Evolutionary conservation across 2,888 invertebrate species (phyloP), one percentile per base, ranked within the genome.

Genomic region (Drosophila bunnanda): DNA sequence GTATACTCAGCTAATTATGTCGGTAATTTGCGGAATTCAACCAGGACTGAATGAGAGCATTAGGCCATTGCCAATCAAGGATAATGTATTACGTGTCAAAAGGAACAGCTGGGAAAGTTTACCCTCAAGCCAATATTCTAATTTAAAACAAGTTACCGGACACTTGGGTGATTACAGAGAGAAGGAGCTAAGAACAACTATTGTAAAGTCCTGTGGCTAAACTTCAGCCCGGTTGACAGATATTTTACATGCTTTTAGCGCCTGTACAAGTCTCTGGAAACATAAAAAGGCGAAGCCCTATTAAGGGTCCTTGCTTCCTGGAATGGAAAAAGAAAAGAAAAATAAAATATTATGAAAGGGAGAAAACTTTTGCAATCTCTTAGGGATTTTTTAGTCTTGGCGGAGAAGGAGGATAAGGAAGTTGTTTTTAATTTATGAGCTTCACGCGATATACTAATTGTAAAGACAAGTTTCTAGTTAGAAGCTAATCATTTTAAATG

Each of bases 351-450:
- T 25, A 25, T 25, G 25, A 28, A 32, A 30, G n/a, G 13, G 9
- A 32, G 20, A 4, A 61, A 44, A 61, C n/a, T 61, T 61, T 61
- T 44, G n/a, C 44, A 44, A 44, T 62, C 44, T 34, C 28, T 62
- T 28, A 22, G 13, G n/a, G 25, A 17, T 17, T 53, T 53, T 34
- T 53, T 25, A 32, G 10, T 36, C 43, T 62, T 20, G n/a, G 9
- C 13, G n/a, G 10, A 20, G 12, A 13, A 36, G 12, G 9, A 20
- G 9, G 43, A 5, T 8, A 12, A 4, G 28, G 9, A 58, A 22
- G 38, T 60, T 32, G 13, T n/a, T 22, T 39, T 57, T 41, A 30
- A 38, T 56, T 56, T 30, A n/a, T 39, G 20, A 57, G 59, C 20
- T 9, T 38, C 38, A 39, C 20, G 30, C 57, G 12, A 38, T 30